Evolutionary conservation across 2,888 invertebrate genomes (phyloP), one percentile per base, ranked within the genome.

Genomic region (Pristionchus fissidentatus): DNA sequence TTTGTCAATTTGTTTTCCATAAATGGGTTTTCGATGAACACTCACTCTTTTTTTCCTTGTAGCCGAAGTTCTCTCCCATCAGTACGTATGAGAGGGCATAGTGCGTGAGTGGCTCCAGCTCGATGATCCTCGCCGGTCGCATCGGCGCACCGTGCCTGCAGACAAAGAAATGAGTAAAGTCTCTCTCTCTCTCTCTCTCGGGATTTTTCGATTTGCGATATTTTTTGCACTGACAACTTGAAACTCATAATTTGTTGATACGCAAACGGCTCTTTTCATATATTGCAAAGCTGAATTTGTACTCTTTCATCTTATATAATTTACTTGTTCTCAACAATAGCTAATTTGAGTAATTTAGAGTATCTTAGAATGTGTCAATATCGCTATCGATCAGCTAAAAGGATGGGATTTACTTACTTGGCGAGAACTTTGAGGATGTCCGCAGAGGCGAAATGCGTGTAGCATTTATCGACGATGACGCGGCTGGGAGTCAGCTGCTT

Each of bases 101-200:
- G 70, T 70, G 70, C 4, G 70, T n/a, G 41, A 70, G 70, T 8
- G 70, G 70, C 15, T 70, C 70, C n/a, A 70, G 70, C 15, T 70
- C 70, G 41, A 70, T 70, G 3, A 7, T 3, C 4, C 22, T 35
- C 4, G 70, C 10, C 0, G 70, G 70, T 13, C 43, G 38, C 70
- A 70, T 70, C 41, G 70, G 70, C 26, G 70, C 70, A 43, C 70
- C 70, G 43, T 70, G 70, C 10, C 70, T 70, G 22, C 8, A n/a
- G n/a, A n/a, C n/a, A n/a, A n/a, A n/a, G n/a, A n/a, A n/a, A 5
- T 8, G 66, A 41, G 70, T 38, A 70, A 70, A 70, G 70, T 41
- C 70, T 41, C 43, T 70, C 41, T 43, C 70, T 43, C 70, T 66
- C 38, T 66, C 57, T 57, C 57, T 7, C 35, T n/a, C 62, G 57